Conservation (phyloP, 2,113 vertebrate genomes). For the Mesocricetus auratus region DNA sequence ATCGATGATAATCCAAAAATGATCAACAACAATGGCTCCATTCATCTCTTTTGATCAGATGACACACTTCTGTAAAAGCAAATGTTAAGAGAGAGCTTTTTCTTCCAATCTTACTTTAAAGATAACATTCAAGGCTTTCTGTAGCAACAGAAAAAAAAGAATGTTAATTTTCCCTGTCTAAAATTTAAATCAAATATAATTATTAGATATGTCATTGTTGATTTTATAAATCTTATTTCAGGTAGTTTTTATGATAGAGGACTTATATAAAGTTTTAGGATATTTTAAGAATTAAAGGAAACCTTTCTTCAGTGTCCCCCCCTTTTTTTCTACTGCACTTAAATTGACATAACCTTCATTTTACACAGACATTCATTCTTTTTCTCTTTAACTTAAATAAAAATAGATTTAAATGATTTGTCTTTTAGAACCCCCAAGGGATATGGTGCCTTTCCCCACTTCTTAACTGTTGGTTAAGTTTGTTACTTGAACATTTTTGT, state of each 20-base stretch:
- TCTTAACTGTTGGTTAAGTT: constrained; percentile 23
- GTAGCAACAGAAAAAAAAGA: not conserved
- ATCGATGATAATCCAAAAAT: constrained; percentile 2
- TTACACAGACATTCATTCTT: not conserved
- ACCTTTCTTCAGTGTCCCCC: not conserved
- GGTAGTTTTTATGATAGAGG: not conserved
- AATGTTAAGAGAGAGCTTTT: not conserved
- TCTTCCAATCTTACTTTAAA: not conserved
- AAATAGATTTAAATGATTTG: constrained; percentile 38
- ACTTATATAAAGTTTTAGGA: not conserved
- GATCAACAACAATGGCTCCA: not conserved
- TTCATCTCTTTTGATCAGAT: not conserved
- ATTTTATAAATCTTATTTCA: not conserved
- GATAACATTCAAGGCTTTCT: constrained; percentile 4
- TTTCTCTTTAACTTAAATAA: not conserved
- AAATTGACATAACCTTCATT: not conserved
- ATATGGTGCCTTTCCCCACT: not conserved
- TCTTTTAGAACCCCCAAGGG: not conserved
- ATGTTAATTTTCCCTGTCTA: not conserved
- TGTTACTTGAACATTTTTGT: constrained; percentile 44
- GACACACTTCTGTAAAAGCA: not conserved
- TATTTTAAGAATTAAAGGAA: constrained; percentile 1
- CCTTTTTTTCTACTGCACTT: not conserved
- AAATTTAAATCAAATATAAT: constrained; percentile 29
- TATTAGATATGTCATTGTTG: not conserved